Percentiles rank a stretch among this genome's conserved stretches.
These are phyloP conservation scores for Enteromius mattozi DNA, from an alignment of 2,797 vertebrate genomes.

Conservation along the genomic window DNA sequence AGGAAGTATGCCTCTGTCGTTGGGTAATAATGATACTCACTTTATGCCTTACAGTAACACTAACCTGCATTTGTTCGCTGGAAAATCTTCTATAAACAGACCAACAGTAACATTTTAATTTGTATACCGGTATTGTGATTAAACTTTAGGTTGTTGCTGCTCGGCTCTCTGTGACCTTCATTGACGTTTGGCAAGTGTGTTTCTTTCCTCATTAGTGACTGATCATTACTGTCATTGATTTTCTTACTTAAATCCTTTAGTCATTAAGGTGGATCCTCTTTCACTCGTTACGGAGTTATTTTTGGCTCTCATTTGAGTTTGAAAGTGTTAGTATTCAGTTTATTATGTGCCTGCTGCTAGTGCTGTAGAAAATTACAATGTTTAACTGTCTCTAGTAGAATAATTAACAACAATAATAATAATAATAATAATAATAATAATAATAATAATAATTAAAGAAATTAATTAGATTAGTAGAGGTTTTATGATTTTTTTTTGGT, in stretches of 20 bases:
- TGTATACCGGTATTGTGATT: neutral
- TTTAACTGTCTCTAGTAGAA: neutral
- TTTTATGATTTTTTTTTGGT: neutral
- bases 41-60: neutral
- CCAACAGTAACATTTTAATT: neutral
- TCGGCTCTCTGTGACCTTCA: conserved; percentile 61
- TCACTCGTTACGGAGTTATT: conserved; percentile 46
- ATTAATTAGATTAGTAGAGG: neutral
- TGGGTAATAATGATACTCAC: neutral
- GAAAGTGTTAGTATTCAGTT: neutral
- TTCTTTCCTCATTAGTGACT: conserved; percentile 75
- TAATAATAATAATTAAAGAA: neutral
- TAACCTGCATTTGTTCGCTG: neutral
- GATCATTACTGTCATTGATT: conserved; percentile 79
- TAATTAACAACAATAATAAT: too few species aligned
- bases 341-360: neutral
- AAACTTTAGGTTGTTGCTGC: conserved; percentile 13
- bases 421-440: neutral
- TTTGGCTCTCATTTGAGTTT: neutral
- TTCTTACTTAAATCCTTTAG: conserved; percentile 64
- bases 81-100: neutral
- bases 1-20: conserved; percentile 7
- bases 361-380: neutral
- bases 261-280: conserved; percentile 38
- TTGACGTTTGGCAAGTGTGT: conserved; percentile 68